Evolutionary conservation across 2,113 vertebrate species (phyloP), one percentile per base, ranked within the genome.

Genomic region (Calyptomena viridis): DNA sequence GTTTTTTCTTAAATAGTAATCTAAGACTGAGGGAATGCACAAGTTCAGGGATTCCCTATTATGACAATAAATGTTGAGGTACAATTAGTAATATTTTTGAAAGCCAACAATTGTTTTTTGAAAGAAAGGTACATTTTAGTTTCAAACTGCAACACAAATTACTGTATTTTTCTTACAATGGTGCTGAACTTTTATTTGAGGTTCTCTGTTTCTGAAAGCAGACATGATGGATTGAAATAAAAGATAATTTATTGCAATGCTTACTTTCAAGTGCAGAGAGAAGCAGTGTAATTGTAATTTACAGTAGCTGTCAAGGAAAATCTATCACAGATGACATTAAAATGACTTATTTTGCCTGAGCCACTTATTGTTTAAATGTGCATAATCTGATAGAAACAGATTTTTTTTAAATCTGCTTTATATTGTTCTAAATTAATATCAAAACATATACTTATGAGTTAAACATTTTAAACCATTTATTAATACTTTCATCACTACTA

Each of bases 181-280:
- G 90, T 96, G 81, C 84, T 98, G 96, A 98, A 98, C 97, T 98
- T 98, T 98, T 97, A 98, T 98, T 98, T 98, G 96, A 97, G 97
- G 97, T 97, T 98, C 97, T 98, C 96, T 93, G 80, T 98, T 98
- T 97, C 97, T 98, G 96, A 98, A 98, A 98, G 98, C 97, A 98
- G 97, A 97, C 97, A 96, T 98, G 98, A 98, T 98, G 97, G 98
- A 98, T 97, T 98, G 98, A 98, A 98, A 98, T 98, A 98, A 98
- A 98, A 98, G 98, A 98, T 98, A 98, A 98, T 98, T 98, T 98
- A 98, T 98, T 98, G 98, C 98, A 98, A 98, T 98, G 98, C 98
- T 98, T 98, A 98, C 97, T 97, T 98, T 98, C 97, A 97, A 97
- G 97, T 97, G 97, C 94, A 96, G 95, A 97, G 96, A 98, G 97